phyloP scores from a whole-genome alignment of 1,140 invertebrate species.

The Andricus grossulariae region DNA sequence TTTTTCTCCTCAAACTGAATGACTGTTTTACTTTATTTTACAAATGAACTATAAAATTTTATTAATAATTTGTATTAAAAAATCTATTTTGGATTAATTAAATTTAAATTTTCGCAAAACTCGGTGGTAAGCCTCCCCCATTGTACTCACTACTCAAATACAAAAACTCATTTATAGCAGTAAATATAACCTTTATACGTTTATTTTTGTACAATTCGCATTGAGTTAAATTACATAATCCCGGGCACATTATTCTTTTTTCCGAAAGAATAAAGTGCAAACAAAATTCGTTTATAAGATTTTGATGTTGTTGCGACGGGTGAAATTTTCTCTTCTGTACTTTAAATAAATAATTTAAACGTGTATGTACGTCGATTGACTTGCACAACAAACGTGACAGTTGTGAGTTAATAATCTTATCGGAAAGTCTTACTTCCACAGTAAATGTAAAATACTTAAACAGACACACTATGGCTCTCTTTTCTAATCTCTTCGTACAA shows the following conservation, averaged over 20 bases:
- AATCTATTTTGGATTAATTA: no score
- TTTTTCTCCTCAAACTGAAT: no score
- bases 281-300: not conserved
- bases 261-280: not conserved
- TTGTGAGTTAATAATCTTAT: not conserved
- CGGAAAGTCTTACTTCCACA: not conserved
- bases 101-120: no score
- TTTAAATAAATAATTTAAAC: not conserved
- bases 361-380: not conserved
- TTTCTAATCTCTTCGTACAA: not conserved
- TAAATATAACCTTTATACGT: constrained; percentile 15
- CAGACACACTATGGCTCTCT: not conserved
- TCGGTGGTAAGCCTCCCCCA: no score
- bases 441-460: not conserved
- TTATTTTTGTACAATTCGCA: constrained; percentile 17
- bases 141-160: not conserved
- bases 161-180: constrained; percentile 15
- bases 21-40: no score
- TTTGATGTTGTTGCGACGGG: not conserved
- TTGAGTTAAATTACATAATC: not conserved
- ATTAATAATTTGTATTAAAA: no score
- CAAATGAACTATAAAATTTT: no score
- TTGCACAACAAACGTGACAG: not conserved
- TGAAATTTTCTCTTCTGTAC: not conserved
- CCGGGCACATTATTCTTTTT: not conserved